A percentile compares a stretch with the other conserved stretches of the same genome.
Conservation (phyloP, 2,888 invertebrate genomes). For the Crematogaster levior region DNA sequence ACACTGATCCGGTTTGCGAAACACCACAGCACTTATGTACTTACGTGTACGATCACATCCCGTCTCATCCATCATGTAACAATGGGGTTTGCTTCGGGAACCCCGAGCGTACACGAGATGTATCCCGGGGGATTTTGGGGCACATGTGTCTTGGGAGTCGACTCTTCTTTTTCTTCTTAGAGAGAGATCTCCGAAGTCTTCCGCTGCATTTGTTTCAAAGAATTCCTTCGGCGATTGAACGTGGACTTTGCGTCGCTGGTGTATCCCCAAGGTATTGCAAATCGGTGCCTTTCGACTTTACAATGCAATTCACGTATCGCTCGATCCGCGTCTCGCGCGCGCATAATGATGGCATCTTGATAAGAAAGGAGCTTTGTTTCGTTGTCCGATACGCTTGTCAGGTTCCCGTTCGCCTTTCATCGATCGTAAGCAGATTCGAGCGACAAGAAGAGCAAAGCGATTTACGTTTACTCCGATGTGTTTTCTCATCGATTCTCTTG, state of each 20-base stretch:
- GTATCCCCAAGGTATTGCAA: background rate
- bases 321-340: slow-evolving; percentile 2
- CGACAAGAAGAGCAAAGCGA: background rate
- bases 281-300: slow-evolving; percentile 20
- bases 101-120: background rate
- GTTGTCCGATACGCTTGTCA: background rate
- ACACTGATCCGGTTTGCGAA: background rate
- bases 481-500: slow-evolving; percentile 9
- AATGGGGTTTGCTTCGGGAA: slow-evolving; percentile 17
- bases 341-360: slow-evolving; percentile 32
- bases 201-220: background rate
- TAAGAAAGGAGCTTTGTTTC: slow-evolving; percentile 20
- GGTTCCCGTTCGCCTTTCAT: background rate
- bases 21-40: background rate
- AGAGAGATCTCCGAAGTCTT: background rate
- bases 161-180: background rate
- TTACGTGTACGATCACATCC: background rate
- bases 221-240: background rate
- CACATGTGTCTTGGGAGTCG: slow-evolving; percentile 1
- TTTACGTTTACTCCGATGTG: slow-evolving; percentile 1
- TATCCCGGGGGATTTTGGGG: slow-evolving; percentile 8
- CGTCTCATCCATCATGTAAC: slow-evolving; percentile 30
- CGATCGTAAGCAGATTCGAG: slow-evolving; percentile 13
- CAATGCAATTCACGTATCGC: slow-evolving; percentile 6
- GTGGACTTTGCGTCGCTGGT: background rate